phyloP scores from a whole-genome alignment of 2,888 invertebrate genomes.

The Pachycephus smyrnensis region DNA sequence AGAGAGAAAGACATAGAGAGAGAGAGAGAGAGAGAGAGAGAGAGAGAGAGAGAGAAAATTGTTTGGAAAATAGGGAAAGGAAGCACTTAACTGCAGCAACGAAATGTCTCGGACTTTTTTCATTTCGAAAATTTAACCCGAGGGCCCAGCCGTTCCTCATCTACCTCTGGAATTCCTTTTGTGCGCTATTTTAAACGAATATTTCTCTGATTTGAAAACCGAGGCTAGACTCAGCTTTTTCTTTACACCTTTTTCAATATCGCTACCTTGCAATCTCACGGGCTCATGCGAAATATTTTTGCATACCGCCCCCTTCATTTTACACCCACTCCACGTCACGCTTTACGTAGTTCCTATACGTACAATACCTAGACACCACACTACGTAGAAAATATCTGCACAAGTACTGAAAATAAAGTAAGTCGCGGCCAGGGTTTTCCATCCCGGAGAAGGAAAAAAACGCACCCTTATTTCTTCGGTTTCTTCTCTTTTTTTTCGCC shows the following conservation, averaged over 20 bases:
- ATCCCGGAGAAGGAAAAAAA: not conserved
- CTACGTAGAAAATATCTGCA: not conserved
- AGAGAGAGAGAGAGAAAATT: not conserved
- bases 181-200: constrained; percentile 27
- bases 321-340: constrained; percentile 7
- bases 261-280: constrained; percentile 24
- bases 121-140: constrained; percentile 25
- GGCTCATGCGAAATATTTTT: constrained; percentile 29
- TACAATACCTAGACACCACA: not conserved
- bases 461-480: not conserved
- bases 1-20: no score
- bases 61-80: not conserved
- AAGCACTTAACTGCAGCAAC: constrained; percentile 1
- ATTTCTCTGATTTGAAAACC: constrained; percentile 28
- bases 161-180: constrained; percentile 19
- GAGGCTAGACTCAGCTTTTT: not conserved
- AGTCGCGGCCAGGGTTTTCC: not conserved
- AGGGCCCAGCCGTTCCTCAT: constrained; percentile 17
- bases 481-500: not conserved
- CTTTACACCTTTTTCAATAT: constrained; percentile 15
- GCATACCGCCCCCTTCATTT: constrained; percentile 20
- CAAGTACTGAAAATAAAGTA: not conserved
- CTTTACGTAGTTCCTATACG: not conserved
- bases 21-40: no score
- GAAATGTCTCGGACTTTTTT: constrained; percentile 8